Evolutionary conservation across 2,888 invertebrate genomes (phyloP).

Genomic region (Hipparchia sbordonii): DNA sequence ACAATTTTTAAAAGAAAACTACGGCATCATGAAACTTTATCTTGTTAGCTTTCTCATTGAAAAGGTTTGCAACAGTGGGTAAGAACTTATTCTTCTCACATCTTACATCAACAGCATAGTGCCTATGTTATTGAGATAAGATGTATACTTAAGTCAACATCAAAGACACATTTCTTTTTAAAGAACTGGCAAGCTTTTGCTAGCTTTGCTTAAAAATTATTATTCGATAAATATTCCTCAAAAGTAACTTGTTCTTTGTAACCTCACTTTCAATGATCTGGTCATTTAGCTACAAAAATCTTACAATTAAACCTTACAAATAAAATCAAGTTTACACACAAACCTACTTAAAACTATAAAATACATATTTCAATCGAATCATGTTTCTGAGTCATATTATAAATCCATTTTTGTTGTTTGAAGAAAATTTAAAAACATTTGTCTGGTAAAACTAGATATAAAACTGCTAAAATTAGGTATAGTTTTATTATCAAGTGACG

Average conservation of each 20-base stretch:
- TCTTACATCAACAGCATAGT: no score
- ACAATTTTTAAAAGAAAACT: no score
- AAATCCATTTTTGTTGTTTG: background rate
- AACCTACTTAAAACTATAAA: background rate
- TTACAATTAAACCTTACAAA: background rate
- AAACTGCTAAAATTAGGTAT: no score
- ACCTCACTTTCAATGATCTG: constrained; percentile 19
- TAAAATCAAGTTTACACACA: constrained; percentile 1
- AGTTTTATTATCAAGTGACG: no score
- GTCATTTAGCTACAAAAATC: constrained; percentile 4
- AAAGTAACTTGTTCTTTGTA: constrained; percentile 21
- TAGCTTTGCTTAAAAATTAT: constrained; percentile 1
- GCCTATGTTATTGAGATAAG: no score
- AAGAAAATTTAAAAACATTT: no score
- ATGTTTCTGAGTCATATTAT: constrained; percentile 9
- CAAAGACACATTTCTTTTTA: background rate
- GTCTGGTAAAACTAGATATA: no score
- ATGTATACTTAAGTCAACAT: background rate
- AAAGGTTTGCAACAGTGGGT: no score
- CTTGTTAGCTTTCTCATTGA: no score
- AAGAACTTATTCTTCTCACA: no score
- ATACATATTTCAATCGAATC: background rate
- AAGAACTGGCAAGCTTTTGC: background rate
- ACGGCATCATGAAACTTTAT: no score
- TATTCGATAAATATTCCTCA: constrained; percentile 9